Percentiles rank a stretch among this genome's conserved stretches.
Evolutionary conservation across 2,888 invertebrate species (phyloP).

Genomic region (Megastigmus dorsalis): DNA sequence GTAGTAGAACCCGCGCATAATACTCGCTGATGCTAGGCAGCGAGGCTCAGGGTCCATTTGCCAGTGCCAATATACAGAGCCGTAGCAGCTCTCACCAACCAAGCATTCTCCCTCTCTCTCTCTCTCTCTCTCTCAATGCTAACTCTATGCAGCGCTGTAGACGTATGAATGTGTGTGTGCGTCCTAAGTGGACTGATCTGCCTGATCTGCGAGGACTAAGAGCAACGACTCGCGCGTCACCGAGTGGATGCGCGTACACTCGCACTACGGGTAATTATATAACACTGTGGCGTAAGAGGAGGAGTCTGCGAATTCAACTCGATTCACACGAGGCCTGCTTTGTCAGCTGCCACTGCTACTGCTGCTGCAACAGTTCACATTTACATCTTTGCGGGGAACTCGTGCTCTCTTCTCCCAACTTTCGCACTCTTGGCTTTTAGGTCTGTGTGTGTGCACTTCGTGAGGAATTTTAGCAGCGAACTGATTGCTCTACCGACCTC

Average conservation of each 20-base stretch:
- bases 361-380: slow-evolving; percentile 3
- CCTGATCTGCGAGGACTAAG: slow-evolving; percentile 46
- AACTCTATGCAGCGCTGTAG: no score
- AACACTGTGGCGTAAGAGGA: no score
- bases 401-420: not conserved
- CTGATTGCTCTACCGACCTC: no score
- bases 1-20: not conserved
- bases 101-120: not conserved
- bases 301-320: not conserved
- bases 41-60: slow-evolving; percentile 46
- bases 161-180: no score
- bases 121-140: no score
- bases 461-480: no score
- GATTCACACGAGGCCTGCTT: slow-evolving; percentile 9
- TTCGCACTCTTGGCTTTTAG: no score
- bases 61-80: slow-evolving; percentile 63
- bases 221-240: not conserved
- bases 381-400: not conserved
- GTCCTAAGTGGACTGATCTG: slow-evolving; percentile 42
- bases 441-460: not conserved
- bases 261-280: not conserved
- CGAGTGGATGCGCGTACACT: not conserved
- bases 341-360: no score
- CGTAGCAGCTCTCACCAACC: not conserved
- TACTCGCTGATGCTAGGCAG: not conserved